Evolutionary conservation across 2,888 invertebrate species (phyloP).

Genomic region (Clanis bilineata): DNA sequence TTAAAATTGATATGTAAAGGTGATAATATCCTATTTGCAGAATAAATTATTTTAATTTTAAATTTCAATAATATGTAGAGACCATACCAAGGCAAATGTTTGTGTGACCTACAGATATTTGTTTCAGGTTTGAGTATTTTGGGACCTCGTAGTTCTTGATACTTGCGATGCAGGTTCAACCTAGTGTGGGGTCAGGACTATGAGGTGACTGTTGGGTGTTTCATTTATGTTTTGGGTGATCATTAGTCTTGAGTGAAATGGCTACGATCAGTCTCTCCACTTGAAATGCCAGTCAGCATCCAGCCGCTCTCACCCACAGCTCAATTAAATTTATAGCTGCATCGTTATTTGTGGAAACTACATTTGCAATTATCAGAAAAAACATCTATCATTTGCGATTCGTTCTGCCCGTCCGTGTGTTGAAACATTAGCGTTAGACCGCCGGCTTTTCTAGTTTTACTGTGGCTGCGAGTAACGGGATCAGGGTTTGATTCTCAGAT

Average conservation of each 20-base stretch:
- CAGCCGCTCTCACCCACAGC: neutral
- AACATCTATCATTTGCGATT: conserved; percentile 13
- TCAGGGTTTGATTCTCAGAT: neutral
- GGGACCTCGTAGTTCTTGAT: too few relatives aligned
- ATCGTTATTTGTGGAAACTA: conserved; percentile 13
- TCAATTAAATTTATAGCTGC: conserved; percentile 11
- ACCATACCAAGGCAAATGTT: too few relatives aligned
- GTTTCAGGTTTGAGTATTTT: too few relatives aligned
- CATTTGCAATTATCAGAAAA: conserved; percentile 14
- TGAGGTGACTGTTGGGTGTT: too few relatives aligned
- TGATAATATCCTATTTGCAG: too few relatives aligned
- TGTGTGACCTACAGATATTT: too few relatives aligned
- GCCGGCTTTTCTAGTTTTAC: conserved; percentile 4
- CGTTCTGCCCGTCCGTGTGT: conserved; percentile 7
- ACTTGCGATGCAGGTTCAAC: too few relatives aligned
- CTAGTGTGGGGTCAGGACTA: too few relatives aligned
- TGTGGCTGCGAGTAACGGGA: neutral
- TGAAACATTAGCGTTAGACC: conserved; percentile 9
- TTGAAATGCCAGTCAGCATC: neutral
- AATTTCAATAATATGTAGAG: too few relatives aligned
- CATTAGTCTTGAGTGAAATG: neutral
- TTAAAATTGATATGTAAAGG: too few relatives aligned
- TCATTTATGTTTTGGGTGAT: too few relatives aligned
- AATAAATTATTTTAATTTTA: too few relatives aligned
- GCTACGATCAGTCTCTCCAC: neutral